Evolutionary conservation across 2,113 vertebrate genomes (phyloP), one percentile per base, ranked within the genome.

Genomic region (Aptenodytes patagonicus): DNA sequence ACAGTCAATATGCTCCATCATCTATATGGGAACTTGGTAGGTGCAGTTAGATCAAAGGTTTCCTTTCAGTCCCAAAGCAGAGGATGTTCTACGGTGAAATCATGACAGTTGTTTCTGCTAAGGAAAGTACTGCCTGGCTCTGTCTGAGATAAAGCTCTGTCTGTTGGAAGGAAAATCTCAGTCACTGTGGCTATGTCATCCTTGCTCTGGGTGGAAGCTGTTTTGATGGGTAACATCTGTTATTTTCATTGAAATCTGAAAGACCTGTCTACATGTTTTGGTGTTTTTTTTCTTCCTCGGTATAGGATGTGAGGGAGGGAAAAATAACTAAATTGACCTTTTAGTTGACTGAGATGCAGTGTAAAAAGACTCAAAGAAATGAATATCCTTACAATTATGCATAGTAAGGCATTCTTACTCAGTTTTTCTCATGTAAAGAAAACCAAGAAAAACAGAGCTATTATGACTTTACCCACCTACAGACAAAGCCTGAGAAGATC

Each of bases 381-480:
- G 85, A 94, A 95, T 97, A 88, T 87, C 91, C 94, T 83, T 90
- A 87, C 87, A 97, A 92, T 95, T 97, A 88, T 97, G 96, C 95
- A 97, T 44, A 94, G 95, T 97, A 94, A 97, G 93, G 91, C 96
- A 97, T 97, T 97, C 94, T 94, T 95, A 86, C 70, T 91, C 76
- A 91, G 78, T 90, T 96, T 98, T 97, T 97, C 97, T 97, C 98
- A 98, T 98, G 96, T 95, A 98, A 98, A 97, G 97, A 97, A 98
- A 98, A 96, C 96, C 97, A 98, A 98, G 95, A 97, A 98, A 97
- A 98, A 97, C 96, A 97, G 68, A 97, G 90, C 92, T 97, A 91
- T 96, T 94, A 89, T 96, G 95, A 93, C 88, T 98, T 97, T 98
- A 95, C 95, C 97, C 90, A 97, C 96, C 96, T 97, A 98, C 97